Percentiles rank a stretch among this genome's conserved stretches.
Conservation (phyloP, 1,140 invertebrate species). For the Euwallacea similis region DNA sequence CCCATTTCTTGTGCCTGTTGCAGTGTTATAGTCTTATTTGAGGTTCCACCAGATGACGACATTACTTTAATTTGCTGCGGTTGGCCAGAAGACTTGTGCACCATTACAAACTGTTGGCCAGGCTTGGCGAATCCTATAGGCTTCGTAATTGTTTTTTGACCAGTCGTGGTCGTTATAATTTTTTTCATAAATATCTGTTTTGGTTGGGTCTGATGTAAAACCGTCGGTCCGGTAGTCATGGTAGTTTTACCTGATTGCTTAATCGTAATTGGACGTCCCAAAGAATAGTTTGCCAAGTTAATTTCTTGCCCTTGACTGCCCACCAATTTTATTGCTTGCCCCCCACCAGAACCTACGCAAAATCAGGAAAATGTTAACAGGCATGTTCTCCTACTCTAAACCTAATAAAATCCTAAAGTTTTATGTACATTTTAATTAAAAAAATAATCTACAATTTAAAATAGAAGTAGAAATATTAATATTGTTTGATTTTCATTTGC, state of each 20-base stretch:
- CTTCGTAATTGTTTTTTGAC: conserved; percentile 40
- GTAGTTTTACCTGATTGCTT: conserved; percentile 44
- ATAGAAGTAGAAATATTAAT: neutral
- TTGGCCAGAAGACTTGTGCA: conserved; percentile 43
- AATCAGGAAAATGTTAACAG: neutral
- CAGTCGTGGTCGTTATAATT: conserved; percentile 40
- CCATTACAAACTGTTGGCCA: conserved; percentile 46
- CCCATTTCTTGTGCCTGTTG: conserved; percentile 71
- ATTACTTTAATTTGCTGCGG: conserved; percentile 45
- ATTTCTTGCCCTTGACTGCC: conserved; percentile 49
- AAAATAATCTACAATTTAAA: neutral
- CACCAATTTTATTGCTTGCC: conserved; percentile 51
- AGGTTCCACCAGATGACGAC: conserved; percentile 13
- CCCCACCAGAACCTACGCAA: conserved; percentile 35
- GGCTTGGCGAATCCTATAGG: conserved; percentile 31
- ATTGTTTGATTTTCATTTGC: neutral
- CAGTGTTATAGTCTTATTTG: conserved; percentile 69
- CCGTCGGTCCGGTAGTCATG: conserved; percentile 34
- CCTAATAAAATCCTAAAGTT: no score
- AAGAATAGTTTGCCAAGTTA: conserved; percentile 48
- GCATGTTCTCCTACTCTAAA: no score
- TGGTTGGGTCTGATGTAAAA: conserved; percentile 43
- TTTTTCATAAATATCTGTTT: conserved; percentile 52
- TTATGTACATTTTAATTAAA: no score
- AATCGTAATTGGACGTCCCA: conserved; percentile 48